Evolutionary conservation across 2,797 vertebrate species (phyloP).

Genomic region (Steatocranus sp.): DNA sequence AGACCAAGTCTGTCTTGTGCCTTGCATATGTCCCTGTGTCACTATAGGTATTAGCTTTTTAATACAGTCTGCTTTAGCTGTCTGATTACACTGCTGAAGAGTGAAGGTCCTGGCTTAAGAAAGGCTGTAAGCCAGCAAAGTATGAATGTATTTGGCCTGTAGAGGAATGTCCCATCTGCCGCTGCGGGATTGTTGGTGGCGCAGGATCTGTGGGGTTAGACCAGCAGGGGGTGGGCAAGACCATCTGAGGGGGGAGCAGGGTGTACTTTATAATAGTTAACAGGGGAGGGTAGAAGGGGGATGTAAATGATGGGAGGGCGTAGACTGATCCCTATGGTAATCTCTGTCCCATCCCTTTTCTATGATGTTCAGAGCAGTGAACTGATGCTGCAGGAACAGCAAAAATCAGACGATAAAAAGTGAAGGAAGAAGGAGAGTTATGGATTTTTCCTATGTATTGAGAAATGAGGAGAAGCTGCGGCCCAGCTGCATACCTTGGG

Average conservation of each 20-base stretch:
- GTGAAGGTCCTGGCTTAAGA: conserved; percentile 33
- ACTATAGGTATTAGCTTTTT: conserved; percentile 51
- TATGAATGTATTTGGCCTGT: conserved; percentile 13
- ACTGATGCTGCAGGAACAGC: neutral
- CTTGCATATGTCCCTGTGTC: conserved; percentile 51
- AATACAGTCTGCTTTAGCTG: conserved; percentile 32
- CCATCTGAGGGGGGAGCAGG: neutral
- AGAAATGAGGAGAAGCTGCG: conserved; percentile 35
- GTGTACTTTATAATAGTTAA: conserved; percentile 7
- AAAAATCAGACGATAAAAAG: neutral
- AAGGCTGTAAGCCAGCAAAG: conserved; percentile 18
- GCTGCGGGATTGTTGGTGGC: neutral
- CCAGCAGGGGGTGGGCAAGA: conserved; percentile 32
- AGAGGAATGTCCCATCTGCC: conserved; percentile 38
- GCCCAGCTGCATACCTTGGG: conserved; percentile 61
- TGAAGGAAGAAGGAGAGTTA: neutral
- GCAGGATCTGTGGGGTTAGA: neutral
- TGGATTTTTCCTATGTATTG: conserved; percentile 34
- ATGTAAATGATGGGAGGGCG: conserved; percentile 15
- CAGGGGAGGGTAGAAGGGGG: conserved; percentile 10
- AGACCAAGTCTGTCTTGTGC: conserved; percentile 45
- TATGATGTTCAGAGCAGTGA: conserved; percentile 11
- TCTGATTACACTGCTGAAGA: conserved; percentile 48
- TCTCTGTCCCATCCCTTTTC: conserved; percentile 41
- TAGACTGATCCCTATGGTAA: conserved; percentile 36